Percentiles rank a stretch among this genome's conserved stretches.
These are phyloP conservation scores for Darevskia nairensis DNA, from an alignment of 2,797 vertebrate genomes.

Conservation along the genomic window DNA sequence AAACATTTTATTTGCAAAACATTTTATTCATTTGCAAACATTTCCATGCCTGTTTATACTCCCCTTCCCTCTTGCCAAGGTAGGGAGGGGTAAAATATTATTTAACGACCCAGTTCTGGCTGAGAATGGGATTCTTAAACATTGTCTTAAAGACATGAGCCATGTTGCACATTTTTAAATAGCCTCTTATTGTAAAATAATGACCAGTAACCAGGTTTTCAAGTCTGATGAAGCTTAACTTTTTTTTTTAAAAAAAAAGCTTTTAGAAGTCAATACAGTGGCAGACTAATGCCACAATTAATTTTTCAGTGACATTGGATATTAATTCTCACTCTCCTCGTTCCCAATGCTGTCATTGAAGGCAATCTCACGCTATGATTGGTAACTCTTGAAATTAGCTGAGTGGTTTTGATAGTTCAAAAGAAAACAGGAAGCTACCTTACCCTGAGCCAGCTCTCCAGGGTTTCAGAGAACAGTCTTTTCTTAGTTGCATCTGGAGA, in stretches of 20 bases:
- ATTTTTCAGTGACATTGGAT: neutral
- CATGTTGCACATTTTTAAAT: neutral
- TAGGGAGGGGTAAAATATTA: neutral
- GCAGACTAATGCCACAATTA: neutral
- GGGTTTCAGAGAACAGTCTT: no score
- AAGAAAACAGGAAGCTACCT: no score
- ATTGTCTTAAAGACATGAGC: neutral
- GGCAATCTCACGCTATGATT: neutral
- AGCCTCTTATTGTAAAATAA: neutral
- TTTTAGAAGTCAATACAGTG: neutral
- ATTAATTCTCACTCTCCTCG: neutral
- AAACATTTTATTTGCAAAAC: no score
- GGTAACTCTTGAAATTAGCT: neutral
- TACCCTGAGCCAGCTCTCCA: no score
- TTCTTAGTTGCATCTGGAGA: no score
- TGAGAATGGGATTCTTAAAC: neutral
- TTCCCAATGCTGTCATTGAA: neutral
- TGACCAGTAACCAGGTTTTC: neutral
- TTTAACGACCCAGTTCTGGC: neutral
- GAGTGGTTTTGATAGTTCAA: no score
- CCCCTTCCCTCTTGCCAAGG: no score
- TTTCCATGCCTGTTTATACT: neutral
- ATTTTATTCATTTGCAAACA: neutral
- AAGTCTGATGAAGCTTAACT: neutral
- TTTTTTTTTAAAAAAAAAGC: no score